These are phyloP conservation scores for Eulemur mongoz DNA, from an alignment of 2,797 vertebrate genomes.

Conservation along the genomic window DNA sequence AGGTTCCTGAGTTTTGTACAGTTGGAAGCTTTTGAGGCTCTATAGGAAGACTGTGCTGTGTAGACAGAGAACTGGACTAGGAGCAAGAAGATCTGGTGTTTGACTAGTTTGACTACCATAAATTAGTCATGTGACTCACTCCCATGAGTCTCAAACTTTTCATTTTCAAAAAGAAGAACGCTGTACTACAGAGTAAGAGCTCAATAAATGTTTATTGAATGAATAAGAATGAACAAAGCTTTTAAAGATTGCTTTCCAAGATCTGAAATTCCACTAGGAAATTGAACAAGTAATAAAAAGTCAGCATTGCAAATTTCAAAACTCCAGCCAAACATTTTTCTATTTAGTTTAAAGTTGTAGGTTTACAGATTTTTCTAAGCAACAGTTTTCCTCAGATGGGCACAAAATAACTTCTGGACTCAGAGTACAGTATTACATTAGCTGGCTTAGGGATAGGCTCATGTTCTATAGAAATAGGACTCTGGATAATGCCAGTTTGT, in stretches of 20 bases:
- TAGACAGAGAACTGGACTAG: background rate
- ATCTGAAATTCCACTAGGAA: background rate
- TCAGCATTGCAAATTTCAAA: background rate
- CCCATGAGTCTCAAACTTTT: background rate
- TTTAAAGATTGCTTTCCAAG: background rate
- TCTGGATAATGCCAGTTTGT: background rate
- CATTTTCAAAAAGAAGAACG: background rate
- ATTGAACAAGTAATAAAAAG: background rate
- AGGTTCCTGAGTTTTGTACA: background rate
- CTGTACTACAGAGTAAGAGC: background rate
- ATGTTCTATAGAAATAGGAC: background rate
- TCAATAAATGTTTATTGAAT: background rate
- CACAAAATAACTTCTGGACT: conserved; percentile 32
- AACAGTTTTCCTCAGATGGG: background rate
- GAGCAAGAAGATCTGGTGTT: background rate
- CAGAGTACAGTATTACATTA: background rate
- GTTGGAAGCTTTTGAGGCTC: background rate
- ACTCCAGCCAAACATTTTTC: background rate
- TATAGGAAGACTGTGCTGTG: background rate
- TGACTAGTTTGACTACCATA: background rate
- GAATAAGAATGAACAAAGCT: background rate
- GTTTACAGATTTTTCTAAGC: background rate
- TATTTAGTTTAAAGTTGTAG: background rate
- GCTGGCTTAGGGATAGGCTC: background rate
- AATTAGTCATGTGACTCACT: background rate